Evolutionary conservation across 2,888 invertebrate species (phyloP).

Genomic region (Glaucopsyche alexis): DNA sequence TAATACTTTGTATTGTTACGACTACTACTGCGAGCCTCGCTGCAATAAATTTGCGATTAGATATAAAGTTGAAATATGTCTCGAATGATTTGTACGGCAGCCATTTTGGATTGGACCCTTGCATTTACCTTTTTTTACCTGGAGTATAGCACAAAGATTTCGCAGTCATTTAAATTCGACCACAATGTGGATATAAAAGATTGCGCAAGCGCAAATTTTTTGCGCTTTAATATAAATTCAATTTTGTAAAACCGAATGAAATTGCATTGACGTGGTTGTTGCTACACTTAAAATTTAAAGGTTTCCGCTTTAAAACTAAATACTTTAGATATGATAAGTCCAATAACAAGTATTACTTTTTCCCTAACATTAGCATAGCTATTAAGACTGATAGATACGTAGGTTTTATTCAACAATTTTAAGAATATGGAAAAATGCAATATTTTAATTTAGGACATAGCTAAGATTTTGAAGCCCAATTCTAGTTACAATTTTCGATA

Average conservation of each 20-base stretch:
- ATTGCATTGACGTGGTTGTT: neutral
- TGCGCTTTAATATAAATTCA: slow-evolving; percentile 57
- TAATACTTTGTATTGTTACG: slow-evolving; percentile 75
- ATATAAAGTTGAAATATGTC: slow-evolving; percentile 66
- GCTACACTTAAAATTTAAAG: neutral
- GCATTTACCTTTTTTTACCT: slow-evolving; percentile 55
- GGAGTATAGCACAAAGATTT: slow-evolving; percentile 55
- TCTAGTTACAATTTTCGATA: no score
- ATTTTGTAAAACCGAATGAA: slow-evolving; percentile 44
- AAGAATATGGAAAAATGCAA: no score
- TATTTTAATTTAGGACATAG: no score
- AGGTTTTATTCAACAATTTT: no score
- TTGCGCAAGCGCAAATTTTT: slow-evolving; percentile 68
- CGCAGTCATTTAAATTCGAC: slow-evolving; percentile 66
- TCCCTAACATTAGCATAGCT: no score
- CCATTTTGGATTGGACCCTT: slow-evolving; percentile 53
- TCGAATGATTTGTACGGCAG: slow-evolving; percentile 67
- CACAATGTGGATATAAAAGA: slow-evolving; percentile 62
- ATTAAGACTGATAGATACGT: no score
- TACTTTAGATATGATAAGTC: neutral
- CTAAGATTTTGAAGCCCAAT: no score
- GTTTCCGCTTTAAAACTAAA: neutral
- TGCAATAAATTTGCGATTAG: slow-evolving; percentile 78
- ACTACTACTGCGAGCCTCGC: slow-evolving; percentile 66
- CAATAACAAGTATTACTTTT: neutral